Evolutionary conservation across 2,888 invertebrate species (phyloP), one percentile per base, ranked within the genome.

Genomic region (Cephus spinipes): DNA sequence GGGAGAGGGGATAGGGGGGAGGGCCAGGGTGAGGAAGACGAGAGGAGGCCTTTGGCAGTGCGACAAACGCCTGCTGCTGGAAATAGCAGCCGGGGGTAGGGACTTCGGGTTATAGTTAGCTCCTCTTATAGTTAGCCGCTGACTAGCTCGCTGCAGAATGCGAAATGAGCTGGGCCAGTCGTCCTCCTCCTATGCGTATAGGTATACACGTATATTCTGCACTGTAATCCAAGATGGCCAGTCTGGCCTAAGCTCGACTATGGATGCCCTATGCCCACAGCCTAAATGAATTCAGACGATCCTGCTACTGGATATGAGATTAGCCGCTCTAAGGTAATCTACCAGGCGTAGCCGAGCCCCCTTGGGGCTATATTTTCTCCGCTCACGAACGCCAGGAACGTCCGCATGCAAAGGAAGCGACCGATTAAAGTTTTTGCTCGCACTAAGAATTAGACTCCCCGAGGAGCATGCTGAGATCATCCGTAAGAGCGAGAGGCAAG

Each of bases 341-440:
- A 81, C 23, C 34, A 34, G 74, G 35, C 74, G 74, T 74, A 33
- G 71, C 74, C 15, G 74, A 74, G n/a, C 11, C 55, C 23, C 73
- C 55, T 69, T 71, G 55, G 76, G 76, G 40, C 69, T 33, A 79
- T 68, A 69, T 32, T 32, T 30, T 32, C 31, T 71, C 31, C 31
- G 33, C 31, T 71, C 71, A 33, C 71, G 71, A 31, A 33, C 71
- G 12, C 71, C 31, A 31, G 71, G 71, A 33, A 71, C 32, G 68
- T 71, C 75, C 73, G 73, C 76, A 81, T 78, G 83, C 83, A 81
- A 81, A 89, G 90, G 90, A 90, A 90, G 87, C 86, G 83, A 84
- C 84, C 90, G 88, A 90, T 91, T 90, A 90, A 23, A 88, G 88
- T 89, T 90, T 90, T 90, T 90, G 88, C 87, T 81, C 83, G 81